Base-by-base conservation (phyloP, 2,888 invertebrate species). In the Prosapia bicincta region DNA sequence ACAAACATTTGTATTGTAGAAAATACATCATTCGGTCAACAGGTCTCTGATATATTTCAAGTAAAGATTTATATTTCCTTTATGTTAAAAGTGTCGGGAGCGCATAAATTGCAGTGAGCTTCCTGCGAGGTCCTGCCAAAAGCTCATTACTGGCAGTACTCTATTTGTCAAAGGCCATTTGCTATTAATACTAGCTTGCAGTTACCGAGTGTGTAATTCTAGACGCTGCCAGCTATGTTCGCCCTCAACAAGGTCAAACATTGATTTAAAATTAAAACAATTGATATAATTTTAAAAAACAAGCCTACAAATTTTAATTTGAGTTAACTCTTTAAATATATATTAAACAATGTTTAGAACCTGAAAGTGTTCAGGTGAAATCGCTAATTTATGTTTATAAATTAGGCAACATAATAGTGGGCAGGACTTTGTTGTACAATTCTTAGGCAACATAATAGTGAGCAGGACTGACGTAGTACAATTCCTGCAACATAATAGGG, bases 1-100 rank as follows among this genome's bases (percentile, higher is more conserved):
- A 54, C 20, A 54, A 54, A 54, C 54, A 54, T 54, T 20, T 54
- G 54, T 54, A 54, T 20, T 54, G n/a, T 20, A 54, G 20, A 5
- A 54, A n/a, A 54, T 38, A 38, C 13, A 54, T 54, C 54, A 20
- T 54, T 54, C 54, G 54, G 54, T 54, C 54, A 54, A 54, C 54
- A 54, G 54, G 54, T 54, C 54, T n/a, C 54, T 54, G 54, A 54
- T 54, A 54, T 54, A 54, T 54, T 54, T 54, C 54, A 54, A 54
- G 54, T 1, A 38, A 54, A 54, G 54, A 54, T 54, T 54, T 20
- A 54, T 54, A 20, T 54, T 20, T 54, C 54, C 54, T 54, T 54
- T 54, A 54, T 54, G 54, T 54, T 54, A 54, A 54, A 54, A 54
- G 54, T 54, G 54, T n/a, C 13, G 38, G 13, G 13, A 9, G 38